Percentiles rank a stretch among this genome's conserved stretches.
These are phyloP conservation scores for Gallinago jamesoni DNA, from an alignment of 2,113 vertebrate species.

Conservation along the genomic window DNA sequence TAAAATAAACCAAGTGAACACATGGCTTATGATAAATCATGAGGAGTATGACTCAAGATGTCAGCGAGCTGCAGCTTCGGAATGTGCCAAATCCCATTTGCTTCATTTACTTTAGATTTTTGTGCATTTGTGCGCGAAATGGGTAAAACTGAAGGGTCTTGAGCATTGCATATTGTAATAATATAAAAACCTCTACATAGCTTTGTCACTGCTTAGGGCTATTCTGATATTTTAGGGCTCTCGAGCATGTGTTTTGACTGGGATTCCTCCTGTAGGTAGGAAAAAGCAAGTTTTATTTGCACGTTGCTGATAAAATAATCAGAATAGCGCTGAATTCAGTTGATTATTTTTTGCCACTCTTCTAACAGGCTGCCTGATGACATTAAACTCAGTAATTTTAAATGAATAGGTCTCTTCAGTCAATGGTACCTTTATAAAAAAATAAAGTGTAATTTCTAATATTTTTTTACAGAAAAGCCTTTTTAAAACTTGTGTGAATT, in stretches of 20 bases:
- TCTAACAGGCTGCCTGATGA: neutral
- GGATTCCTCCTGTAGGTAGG: neutral
- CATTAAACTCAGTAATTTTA: neutral
- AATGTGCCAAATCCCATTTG: neutral
- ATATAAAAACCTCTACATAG: too few species aligned
- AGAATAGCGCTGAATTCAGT: neutral
- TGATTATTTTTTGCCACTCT: neutral
- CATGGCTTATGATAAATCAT: slow-evolving; percentile 31
- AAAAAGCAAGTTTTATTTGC: neutral
- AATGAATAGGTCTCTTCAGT: neutral
- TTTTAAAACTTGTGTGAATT: neutral
- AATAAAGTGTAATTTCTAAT: neutral
- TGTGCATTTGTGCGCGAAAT: neutral
- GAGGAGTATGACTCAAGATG: slow-evolving; percentile 35
- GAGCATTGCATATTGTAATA: neutral
- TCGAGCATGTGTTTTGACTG: neutral
- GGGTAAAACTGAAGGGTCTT: neutral
- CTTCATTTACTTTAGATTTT: neutral
- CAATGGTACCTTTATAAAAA: neutral
- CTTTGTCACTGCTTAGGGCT: neutral
- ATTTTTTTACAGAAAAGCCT: rapidly evolving
- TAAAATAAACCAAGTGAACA: slow-evolving; percentile 21
- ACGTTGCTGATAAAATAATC: neutral
- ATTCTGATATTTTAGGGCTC: neutral
- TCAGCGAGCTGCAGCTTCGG: neutral